Evolutionary conservation across 2,888 invertebrate genomes (phyloP).

Genomic region (Anticlea derivata): DNA sequence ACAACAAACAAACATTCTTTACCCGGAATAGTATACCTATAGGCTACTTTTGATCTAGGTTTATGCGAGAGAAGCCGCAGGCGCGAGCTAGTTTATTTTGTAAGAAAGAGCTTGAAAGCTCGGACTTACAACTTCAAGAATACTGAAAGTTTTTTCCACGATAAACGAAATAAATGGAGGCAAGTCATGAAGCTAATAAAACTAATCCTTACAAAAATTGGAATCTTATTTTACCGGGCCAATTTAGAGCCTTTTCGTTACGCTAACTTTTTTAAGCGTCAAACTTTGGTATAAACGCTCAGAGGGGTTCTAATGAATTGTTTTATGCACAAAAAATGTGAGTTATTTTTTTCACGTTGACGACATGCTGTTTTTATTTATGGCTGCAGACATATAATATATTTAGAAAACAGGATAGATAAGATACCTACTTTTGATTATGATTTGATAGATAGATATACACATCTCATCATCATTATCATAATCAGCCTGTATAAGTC

Average conservation of each 20-base stretch:
- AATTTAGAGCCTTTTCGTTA: conserved; percentile 31
- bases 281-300: conserved; percentile 25
- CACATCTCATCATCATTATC: too few species aligned
- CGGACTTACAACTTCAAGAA: conserved; percentile 10
- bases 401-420: too few species aligned
- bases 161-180: conserved; percentile 26
- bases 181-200: conserved; percentile 31
- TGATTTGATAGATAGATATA: too few species aligned
- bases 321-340: conserved; percentile 25
- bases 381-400: too few species aligned
- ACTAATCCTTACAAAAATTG: conserved; percentile 31
- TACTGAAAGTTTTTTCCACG: conserved; percentile 25
- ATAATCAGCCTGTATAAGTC: too few species aligned
- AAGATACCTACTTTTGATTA: too few species aligned
- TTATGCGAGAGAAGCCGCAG: too few species aligned
- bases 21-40: too few species aligned
- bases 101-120: conserved; percentile 10
- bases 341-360: conserved; percentile 4
- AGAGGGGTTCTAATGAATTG: conserved; percentile 31
- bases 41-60: too few species aligned
- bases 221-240: conserved; percentile 33
- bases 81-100: too few species aligned
- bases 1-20: too few species aligned
- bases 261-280: conserved; percentile 33
- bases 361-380: neutral